Percentiles rank a stretch among this genome's conserved stretches.
These are phyloP conservation scores for Eufriesea mexicana DNA, from an alignment of 1,140 invertebrate genomes.

Conservation along the genomic window DNA sequence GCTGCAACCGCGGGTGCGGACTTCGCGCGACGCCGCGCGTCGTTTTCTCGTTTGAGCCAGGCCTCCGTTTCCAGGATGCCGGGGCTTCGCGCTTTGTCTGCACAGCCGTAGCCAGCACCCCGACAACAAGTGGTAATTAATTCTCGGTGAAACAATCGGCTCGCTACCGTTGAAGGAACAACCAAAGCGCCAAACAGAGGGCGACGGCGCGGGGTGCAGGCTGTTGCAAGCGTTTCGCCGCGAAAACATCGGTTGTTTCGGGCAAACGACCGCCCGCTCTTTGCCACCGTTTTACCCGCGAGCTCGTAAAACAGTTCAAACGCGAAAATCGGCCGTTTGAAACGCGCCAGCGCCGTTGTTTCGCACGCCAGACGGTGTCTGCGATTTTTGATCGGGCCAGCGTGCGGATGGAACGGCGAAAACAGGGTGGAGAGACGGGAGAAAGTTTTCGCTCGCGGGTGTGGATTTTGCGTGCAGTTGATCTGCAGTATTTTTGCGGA, in stretches of 20 bases:
- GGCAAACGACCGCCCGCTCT: constrained; percentile 47
- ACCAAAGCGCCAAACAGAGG: constrained; percentile 14
- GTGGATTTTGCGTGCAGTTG: not conserved
- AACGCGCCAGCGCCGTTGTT: constrained; percentile 1
- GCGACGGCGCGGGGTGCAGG: not conserved
- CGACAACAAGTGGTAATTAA: constrained; percentile 80
- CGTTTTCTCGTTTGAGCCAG: constrained; percentile 67
- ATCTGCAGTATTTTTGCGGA: no score
- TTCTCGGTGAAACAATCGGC: constrained; percentile 76
- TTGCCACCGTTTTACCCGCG: not conserved
- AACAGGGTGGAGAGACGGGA: no score
- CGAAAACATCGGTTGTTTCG: constrained; percentile 30
- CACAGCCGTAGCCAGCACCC: constrained; percentile 24
- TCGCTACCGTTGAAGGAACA: constrained; percentile 49
- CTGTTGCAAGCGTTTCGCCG: constrained; percentile 44
- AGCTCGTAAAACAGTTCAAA: constrained; percentile 30
- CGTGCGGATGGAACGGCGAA: not conserved
- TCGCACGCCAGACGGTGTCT: no score
- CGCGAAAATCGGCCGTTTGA: not conserved
- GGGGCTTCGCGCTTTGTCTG: constrained; percentile 73
- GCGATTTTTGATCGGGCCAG: not conserved
- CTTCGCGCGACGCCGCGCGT: constrained; percentile 31
- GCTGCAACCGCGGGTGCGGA: constrained; percentile 28
- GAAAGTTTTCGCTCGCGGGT: not conserved
- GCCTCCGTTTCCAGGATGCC: constrained; percentile 72